phyloP scores from a whole-genome alignment of 2,113 vertebrate species.

The Salminus brasiliensis region DNA sequence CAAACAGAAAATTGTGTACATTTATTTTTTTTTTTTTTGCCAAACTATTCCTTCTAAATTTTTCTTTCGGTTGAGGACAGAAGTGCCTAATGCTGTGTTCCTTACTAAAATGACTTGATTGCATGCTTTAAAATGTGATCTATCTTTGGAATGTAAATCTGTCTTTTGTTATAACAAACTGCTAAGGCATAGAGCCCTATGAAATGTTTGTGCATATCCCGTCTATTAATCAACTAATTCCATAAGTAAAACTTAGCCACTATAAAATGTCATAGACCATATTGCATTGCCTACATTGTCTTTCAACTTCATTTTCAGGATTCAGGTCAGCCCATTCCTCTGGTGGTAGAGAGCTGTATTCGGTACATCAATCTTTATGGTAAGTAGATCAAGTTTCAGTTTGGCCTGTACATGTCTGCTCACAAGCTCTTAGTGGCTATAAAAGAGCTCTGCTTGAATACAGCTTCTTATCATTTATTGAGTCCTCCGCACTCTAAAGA shows the following conservation, averaged over 20 bases:
- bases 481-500: slow-evolving; percentile 8
- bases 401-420: neutral
- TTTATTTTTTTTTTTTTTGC: neutral
- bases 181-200: neutral
- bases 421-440: slow-evolving; percentile 27
- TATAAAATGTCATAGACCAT: neutral
- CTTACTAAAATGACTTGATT: slow-evolving; percentile 16
- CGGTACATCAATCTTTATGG: slow-evolving; percentile 98
- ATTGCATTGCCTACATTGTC: neutral
- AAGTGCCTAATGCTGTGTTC: slow-evolving; percentile 47
- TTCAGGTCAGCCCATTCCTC: slow-evolving; percentile 86
- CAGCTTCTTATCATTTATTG: slow-evolving; percentile 13
- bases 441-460: slow-evolving; percentile 8
- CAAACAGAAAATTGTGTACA: neutral
- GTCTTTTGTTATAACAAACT: neutral
- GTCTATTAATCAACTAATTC: neutral
- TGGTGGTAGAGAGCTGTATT: slow-evolving; percentile 97
- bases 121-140: slow-evolving; percentile 1
- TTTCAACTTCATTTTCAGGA: slow-evolving; percentile 64
- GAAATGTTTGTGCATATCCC: neutral
- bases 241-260: neutral
- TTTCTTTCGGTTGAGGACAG: slow-evolving; percentile 20
- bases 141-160: neutral
- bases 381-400: slow-evolving; percentile 67
- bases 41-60: neutral